These are phyloP conservation scores for Parnassius orleans DNA, from an alignment of 2,888 invertebrate genomes.

Conservation along the genomic window DNA sequence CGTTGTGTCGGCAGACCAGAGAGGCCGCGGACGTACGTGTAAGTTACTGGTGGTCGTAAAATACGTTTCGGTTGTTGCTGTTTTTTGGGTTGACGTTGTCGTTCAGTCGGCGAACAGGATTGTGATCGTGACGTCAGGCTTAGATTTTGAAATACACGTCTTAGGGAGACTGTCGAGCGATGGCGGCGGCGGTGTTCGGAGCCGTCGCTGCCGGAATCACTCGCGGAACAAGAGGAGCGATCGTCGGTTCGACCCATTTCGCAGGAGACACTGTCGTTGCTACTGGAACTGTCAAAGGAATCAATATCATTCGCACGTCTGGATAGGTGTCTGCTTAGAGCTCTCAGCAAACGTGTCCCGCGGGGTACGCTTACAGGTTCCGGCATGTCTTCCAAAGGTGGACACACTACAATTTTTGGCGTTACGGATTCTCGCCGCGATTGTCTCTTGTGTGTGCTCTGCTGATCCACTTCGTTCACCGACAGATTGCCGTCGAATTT, in stretches of 20 bases:
- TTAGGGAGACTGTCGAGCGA: slow-evolving; percentile 83
- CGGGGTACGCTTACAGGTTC: slow-evolving; percentile 79
- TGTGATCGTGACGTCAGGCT: slow-evolving; percentile 83
- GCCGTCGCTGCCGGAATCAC: slow-evolving; percentile 84
- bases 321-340: slow-evolving; percentile 83
- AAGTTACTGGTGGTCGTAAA: slow-evolving; percentile 87
- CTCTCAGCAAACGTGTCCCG: slow-evolving; percentile 84
- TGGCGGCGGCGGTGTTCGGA: slow-evolving; percentile 73
- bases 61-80: slow-evolving; percentile 87
- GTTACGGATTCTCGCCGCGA: slow-evolving; percentile 57
- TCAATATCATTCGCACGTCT: slow-evolving; percentile 71
- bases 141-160: slow-evolving; percentile 87
- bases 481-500: slow-evolving; percentile 58
- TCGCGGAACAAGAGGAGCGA: slow-evolving; percentile 78
- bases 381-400: slow-evolving; percentile 75
- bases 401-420: slow-evolving; percentile 74
- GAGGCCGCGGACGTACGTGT: slow-evolving; percentile 90
- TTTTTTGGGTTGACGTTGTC: slow-evolving; percentile 74
- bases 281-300: slow-evolving; percentile 70
- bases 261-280: slow-evolving; percentile 69
- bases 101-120: slow-evolving; percentile 80
- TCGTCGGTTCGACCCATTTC: slow-evolving; percentile 61
- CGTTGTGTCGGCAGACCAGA: slow-evolving; percentile 91
- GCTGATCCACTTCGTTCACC: slow-evolving; percentile 50
- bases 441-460: slow-evolving; percentile 48